Percentiles rank a stretch among this genome's conserved stretches.
Conservation (phyloP, 2,113 vertebrate species). For the Malurus alboscapulatus region DNA sequence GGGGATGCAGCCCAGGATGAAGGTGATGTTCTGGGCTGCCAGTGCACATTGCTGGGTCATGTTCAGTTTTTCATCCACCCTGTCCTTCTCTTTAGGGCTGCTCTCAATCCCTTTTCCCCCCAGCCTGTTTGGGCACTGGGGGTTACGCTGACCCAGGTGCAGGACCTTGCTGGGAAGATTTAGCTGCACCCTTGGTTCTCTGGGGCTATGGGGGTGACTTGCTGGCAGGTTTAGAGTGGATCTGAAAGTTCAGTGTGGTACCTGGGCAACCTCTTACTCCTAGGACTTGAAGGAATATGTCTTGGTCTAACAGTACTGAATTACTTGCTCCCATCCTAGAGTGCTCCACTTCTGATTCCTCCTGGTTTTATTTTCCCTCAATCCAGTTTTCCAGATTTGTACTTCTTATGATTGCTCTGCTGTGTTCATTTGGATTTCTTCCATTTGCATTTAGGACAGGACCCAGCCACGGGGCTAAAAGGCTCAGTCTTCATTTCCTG, state of each 20-base stretch:
- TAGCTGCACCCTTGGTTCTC: not conserved
- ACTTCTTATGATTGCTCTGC: not conserved
- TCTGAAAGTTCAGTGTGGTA: not conserved
- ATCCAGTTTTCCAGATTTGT: not conserved
- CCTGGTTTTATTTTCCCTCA: not conserved
- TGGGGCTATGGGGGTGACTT: rapidly evolving
- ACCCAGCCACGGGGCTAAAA: not conserved
- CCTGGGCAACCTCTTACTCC: not conserved
- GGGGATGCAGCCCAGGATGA: not conserved
- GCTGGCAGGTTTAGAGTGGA: not conserved
- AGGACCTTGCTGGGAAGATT: not conserved
- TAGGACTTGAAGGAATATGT: not conserved
- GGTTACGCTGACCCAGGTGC: not conserved
- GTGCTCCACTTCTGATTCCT: rapidly evolving
- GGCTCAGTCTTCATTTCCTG: slow-evolving; percentile 19
- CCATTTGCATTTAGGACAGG: not conserved
- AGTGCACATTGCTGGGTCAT: not conserved
- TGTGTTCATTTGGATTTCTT: not conserved
- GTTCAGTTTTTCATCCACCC: not conserved
- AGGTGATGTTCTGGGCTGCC: not conserved
- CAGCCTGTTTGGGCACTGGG: not conserved
- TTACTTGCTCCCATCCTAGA: not conserved
- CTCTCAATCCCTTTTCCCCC: not conserved
- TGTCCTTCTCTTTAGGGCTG: not conserved
- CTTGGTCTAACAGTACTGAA: not conserved